Percentiles rank a stretch among this genome's conserved stretches.
Conservation (phyloP, 2,797 vertebrate species). For the Eulemur coronatus region DNA sequence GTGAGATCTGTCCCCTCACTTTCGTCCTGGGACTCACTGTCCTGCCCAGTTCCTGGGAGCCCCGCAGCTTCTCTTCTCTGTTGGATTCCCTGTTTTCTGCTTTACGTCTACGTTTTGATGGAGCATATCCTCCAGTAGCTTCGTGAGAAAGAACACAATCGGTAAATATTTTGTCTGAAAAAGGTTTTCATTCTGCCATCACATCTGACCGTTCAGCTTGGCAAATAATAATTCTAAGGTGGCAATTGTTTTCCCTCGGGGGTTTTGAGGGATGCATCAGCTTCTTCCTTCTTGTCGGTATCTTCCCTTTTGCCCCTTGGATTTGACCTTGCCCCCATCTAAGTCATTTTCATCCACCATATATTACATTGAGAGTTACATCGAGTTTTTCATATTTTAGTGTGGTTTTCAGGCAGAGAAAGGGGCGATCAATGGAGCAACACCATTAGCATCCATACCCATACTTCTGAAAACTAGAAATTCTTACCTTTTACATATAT, state of each 20-base stretch:
- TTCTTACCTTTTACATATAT: neutral
- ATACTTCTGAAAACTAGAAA: neutral
- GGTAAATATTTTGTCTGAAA: conserved; percentile 6
- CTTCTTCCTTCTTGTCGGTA: neutral
- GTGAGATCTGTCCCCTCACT: neutral
- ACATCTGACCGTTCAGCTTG: neutral
- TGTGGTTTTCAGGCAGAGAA: neutral
- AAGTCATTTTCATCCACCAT: neutral
- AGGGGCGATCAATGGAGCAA: neutral
- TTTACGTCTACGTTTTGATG: neutral
- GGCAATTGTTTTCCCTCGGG: neutral
- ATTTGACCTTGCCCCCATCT: neutral
- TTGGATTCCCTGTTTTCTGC: neutral
- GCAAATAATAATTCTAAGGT: neutral
- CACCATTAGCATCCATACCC: neutral
- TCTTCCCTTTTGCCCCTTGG: neutral
- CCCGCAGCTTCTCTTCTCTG: neutral
- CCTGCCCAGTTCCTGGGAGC: neutral
- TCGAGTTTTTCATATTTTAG: neutral
- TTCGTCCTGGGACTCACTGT: neutral
- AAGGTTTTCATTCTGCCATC: neutral
- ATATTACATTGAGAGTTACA: neutral
- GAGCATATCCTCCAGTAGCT: neutral
- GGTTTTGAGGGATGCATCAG: neutral
- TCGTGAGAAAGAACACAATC: neutral